Conservation (phyloP, 2,797 vertebrate species). For the Lerista edwardsae region DNA sequence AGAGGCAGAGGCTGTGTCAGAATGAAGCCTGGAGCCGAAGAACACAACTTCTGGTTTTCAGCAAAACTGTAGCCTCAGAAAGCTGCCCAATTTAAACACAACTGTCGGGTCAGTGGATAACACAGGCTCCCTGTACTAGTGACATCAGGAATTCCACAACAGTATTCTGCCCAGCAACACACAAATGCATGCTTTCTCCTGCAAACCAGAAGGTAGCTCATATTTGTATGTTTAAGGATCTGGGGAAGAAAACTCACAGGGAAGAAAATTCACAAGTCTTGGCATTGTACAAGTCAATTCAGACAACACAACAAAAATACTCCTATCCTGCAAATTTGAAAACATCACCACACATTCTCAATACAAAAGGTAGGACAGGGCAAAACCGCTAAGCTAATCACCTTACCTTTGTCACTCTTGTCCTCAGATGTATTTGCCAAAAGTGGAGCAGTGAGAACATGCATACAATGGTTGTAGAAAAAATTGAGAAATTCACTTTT, state of each 20-base stretch:
- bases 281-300: background rate
- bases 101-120: too few relatives aligned
- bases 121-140: too few relatives aligned
- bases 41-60: too few relatives aligned
- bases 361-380: background rate
- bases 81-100: too few relatives aligned
- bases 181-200: background rate
- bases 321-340: background rate
- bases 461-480: constrained; percentile 99
- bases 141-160: background rate
- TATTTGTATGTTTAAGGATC: background rate
- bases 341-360: background rate
- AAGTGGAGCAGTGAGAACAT: constrained; percentile 95
- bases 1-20: too few relatives aligned
- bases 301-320: background rate
- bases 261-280: background rate
- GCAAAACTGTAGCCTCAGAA: too few relatives aligned
- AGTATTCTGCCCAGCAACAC: background rate
- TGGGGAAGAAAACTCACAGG: background rate
- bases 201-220: background rate
- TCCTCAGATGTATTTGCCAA: constrained; percentile 96
- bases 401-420: constrained; percentile 88
- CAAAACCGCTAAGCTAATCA: background rate
- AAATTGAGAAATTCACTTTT: constrained; percentile 99
- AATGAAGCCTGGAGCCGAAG: too few relatives aligned